Percentiles rank a stretch among this genome's conserved stretches.
Evolutionary conservation across 2,797 vertebrate genomes (phyloP).

Genomic region (Pseudochromis fuscus): DNA sequence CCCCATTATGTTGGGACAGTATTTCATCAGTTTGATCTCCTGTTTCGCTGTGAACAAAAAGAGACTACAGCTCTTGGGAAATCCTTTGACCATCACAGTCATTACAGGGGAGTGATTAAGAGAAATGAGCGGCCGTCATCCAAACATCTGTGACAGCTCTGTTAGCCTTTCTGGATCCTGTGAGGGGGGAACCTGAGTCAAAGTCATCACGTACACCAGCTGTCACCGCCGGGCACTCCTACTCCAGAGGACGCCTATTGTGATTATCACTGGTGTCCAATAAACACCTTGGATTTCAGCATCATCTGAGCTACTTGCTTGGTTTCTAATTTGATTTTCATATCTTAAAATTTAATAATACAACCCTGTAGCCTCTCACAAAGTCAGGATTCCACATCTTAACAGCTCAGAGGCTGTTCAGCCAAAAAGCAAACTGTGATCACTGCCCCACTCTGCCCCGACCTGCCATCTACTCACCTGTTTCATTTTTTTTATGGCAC

Average conservation of each 20-base stretch:
- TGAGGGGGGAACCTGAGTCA: conserved; percentile 56
- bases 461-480: conserved; percentile 4
- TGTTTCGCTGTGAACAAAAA: conserved; percentile 4
- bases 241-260: conserved; percentile 4
- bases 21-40: conserved; percentile 10
- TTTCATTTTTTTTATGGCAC: background rate
- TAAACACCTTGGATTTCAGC: conserved; percentile 12
- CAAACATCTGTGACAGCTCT: conserved; percentile 67
- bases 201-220: conserved; percentile 66
- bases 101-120: conserved; percentile 64
- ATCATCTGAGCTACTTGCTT: background rate
- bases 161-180: conserved; percentile 47
- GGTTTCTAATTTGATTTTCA: background rate
- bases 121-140: conserved; percentile 55
- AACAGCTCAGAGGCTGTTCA: background rate
- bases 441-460: background rate
- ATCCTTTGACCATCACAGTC: conserved; percentile 48
- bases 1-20: background rate
- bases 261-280: background rate
- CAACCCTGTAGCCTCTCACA: background rate
- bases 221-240: conserved; percentile 36
- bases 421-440: background rate
- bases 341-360: background rate
- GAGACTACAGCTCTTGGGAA: conserved; percentile 41
- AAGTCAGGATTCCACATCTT: background rate